Evolutionary conservation across 2,797 vertebrate genomes (phyloP).

Genomic region (Typhlichthys subterraneus): DNA sequence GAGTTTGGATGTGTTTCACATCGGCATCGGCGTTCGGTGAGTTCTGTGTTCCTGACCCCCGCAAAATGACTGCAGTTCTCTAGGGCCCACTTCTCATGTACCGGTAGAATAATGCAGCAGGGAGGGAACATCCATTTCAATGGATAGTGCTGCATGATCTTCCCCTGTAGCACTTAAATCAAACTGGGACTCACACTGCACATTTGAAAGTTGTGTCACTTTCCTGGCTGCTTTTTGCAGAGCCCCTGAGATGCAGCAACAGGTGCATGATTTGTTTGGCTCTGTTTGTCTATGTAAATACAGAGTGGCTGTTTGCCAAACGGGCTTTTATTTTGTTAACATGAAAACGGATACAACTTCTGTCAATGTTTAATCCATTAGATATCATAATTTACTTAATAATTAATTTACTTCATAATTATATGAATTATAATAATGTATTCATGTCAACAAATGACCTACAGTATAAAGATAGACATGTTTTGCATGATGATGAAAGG

Average conservation of each 20-base stretch:
- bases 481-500: no score
- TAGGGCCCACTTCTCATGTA: conserved; percentile 54
- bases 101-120: conserved; percentile 39
- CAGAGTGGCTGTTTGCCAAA: conserved; percentile 1
- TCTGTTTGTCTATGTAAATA: conserved; percentile 58
- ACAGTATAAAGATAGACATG: no score
- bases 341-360: conserved; percentile 6
- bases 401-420: no score
- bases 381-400: conserved; percentile 10
- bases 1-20: conserved; percentile 21
- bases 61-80: conserved; percentile 40
- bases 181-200: conserved; percentile 25
- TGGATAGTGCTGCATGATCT: conserved; percentile 37
- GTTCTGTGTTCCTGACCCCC: conserved; percentile 50
- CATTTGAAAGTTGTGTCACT: conserved; percentile 17
- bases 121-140: conserved; percentile 36
- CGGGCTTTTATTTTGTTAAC: not conserved
- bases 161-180: conserved; percentile 32
- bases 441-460: conserved; percentile 5
- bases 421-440: not conserved
- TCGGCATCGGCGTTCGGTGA: conserved; percentile 43
- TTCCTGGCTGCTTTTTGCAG: conserved; percentile 22
- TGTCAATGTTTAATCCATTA: conserved; percentile 44
- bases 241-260: conserved; percentile 41
- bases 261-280: conserved; percentile 60